Evolutionary conservation across 2,797 vertebrate species (phyloP).

Genomic region (Falco berigora): DNA sequence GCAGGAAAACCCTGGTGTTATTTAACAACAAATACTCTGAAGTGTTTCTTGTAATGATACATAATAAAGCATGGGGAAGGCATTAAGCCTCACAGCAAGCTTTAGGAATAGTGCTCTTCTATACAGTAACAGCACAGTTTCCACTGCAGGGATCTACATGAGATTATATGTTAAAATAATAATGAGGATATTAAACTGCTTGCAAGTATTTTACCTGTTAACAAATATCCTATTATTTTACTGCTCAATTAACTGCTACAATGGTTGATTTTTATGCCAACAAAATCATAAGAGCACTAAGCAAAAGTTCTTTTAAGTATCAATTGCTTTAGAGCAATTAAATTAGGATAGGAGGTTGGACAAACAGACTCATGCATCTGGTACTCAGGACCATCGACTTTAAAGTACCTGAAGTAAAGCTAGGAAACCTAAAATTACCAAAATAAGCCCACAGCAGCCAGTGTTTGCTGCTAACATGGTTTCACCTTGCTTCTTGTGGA

Average conservation of each 20-base stretch:
- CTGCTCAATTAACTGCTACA: background rate
- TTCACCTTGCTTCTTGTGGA: background rate
- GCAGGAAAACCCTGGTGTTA: background rate
- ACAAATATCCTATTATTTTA: background rate
- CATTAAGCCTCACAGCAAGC: background rate
- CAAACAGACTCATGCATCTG: background rate
- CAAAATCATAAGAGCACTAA: background rate
- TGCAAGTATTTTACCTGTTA: background rate
- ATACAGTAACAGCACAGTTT: background rate
- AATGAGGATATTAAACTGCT: background rate
- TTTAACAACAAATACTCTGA: background rate
- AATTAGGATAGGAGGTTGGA: background rate
- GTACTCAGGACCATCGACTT: background rate
- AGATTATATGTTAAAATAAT: background rate
- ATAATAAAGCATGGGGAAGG: background rate
- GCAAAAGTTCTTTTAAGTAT: background rate
- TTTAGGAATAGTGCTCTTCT: background rate
- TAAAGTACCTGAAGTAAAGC: background rate
- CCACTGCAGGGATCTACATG: background rate
- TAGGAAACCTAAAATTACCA: background rate
- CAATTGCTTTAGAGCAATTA: background rate
- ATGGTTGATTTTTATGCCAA: background rate
- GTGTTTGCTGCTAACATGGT: background rate
- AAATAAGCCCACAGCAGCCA: background rate
- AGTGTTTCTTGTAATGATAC: background rate